Evolutionary conservation across 2,113 vertebrate genomes (phyloP), one percentile per base, ranked within the genome.

Genomic region (Dendrocopos noguchii): DNA sequence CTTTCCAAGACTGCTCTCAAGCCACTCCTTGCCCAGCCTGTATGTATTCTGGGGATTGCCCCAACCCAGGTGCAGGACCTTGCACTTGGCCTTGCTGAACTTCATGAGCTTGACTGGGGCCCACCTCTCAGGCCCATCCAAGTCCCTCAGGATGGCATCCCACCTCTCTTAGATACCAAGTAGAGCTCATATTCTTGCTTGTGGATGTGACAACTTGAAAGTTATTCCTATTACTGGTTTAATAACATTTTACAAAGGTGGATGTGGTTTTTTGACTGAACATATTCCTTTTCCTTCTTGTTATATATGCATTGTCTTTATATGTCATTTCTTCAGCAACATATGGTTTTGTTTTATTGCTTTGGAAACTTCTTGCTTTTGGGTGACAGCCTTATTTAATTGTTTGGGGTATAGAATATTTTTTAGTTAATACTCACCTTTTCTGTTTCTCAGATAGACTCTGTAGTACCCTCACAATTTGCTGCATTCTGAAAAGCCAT

Each of bases 191-290:
- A 63, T 73, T 80, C 68, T 89, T 85, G 46, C 56, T 59, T 63
- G 61, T 46, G 76, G 92, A 80, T 33, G 34, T 28, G 47, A 73
- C 64, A 80, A 36, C 74, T 70, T 88, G 85, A 94, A 93, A 87
- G 72, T 56, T 74, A 36, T 81, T 89, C n/a, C 22, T 91, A 6
- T 63, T 71, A 36, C 75, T 84, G 50, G 19, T 68, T 91, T 60
- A 91, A 73, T 77, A 88, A 83, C 19, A 55, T 89, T 87, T 87
- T 85, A 64, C 68, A 79, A 75, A 77, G n/a, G 63, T 65, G n/a
- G 78, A 84, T 73, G 55, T 71, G 87, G 56, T 94, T 96, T 96
- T 93, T 83, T 61, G 65, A 87, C 50, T 1, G 1, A 25, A 84
- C 16, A 9, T 46, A 87, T 47, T 88, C 65, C 36, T 93, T 90